Base-by-base conservation (phyloP, 53 echinoderm and acorn worm genomes). In the Antedon mediterranea region DNA sequence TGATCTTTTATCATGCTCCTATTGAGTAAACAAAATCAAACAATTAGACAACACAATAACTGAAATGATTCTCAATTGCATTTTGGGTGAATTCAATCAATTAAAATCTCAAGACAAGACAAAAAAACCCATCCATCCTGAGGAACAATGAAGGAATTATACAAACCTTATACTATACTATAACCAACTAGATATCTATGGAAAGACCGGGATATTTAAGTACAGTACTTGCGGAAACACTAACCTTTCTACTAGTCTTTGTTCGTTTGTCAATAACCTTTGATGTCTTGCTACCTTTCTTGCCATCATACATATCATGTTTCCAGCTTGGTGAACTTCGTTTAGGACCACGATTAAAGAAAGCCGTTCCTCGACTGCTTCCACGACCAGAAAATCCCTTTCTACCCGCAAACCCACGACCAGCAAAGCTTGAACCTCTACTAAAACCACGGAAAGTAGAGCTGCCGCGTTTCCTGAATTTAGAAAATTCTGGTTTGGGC, bases 281-380 rank as follows among this genome's bases (percentile, higher is more conserved):
- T 29, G 23, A 29, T 31, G 43, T 31, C 33, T 29, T 32, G 41
- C 33, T 76, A 26, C 33, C 76, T 28, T 33, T 41, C 8, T 78
- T 70, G n/a, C 8, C 29, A 5, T 78, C 78, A 79, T 32, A 79
- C 71, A 32, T 79, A 26, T 79, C 79, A 71, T 79, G 79, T 28
- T 79, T 79, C 79, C 79, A 79, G 23, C 13, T n/a, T 31, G 79
- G 70, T 32, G 71, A 32, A 28, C 71, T 31, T 28, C 79, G 79
- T 28, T 57, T 57, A 34, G 6, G n/a, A 28, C 32, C 76, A 31
- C 78, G 43, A 23, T 26, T 26, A 57, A 57, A 57, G 23, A 15
- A 57, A 3, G 20, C 23, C 3, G 57, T 11, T 11, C 57, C 20
- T 26, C 57, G 57, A 23, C 57, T 23, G 11, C 2, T 26, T 57